Conservation (phyloP, 2,888 invertebrate species). For the Limnephilus lunatus region DNA sequence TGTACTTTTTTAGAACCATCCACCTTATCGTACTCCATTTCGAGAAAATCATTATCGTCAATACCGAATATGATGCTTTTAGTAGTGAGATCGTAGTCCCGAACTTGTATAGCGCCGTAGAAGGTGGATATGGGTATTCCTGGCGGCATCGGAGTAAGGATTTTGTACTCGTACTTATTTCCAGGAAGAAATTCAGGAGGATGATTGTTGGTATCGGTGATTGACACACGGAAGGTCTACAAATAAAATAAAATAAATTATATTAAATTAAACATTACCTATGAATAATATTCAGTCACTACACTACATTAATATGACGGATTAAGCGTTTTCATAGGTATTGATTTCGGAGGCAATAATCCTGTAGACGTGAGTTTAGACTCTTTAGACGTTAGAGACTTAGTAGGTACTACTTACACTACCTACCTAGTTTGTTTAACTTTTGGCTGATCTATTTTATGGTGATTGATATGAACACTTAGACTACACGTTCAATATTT, state of each 20-base stretch:
- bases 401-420: no score
- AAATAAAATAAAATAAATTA: background rate
- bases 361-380: background rate
- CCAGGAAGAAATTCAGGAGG: conserved; percentile 71
- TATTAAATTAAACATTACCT: background rate
- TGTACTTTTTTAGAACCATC: conserved; percentile 72
- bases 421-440: background rate
- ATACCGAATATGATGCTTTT: conserved; percentile 71
- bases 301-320: no score
- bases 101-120: conserved; percentile 72
- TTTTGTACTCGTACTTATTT: conserved; percentile 70
- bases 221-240: conserved; percentile 45
- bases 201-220: conserved; percentile 76
- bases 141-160: conserved; percentile 75
- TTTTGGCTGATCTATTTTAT: no score
- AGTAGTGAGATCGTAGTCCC: conserved; percentile 78
- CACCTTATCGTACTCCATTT: conserved; percentile 70
- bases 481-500: no score
- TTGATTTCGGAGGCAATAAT: no score
- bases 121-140: conserved; percentile 73
- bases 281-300: background rate
- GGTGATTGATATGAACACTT: no score
- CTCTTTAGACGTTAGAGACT: background rate
- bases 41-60: conserved; percentile 71
- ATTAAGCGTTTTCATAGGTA: no score